These are phyloP conservation scores for Aurelia aurita DNA, from an alignment of 30 jellyfish, hydroid and myxozoan species.

Conservation along the genomic window DNA sequence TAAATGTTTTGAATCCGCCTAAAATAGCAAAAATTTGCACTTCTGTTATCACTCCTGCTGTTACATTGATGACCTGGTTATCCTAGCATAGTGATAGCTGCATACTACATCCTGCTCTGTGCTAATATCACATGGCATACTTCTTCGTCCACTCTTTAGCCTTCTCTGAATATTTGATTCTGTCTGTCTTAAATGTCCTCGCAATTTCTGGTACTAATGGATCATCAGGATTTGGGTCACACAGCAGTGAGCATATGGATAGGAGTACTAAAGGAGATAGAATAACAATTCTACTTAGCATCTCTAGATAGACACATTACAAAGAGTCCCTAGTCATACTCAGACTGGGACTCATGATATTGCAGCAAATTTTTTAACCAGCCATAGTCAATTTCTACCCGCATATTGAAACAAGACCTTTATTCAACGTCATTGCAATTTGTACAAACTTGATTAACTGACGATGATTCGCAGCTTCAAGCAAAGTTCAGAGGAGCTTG, in stretches of 20 bases:
- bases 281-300: no score
- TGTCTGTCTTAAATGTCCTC: slow-evolving; percentile 76
- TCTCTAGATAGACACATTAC: no score
- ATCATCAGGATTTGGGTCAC: slow-evolving; percentile 99
- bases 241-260: slow-evolving; percentile 96
- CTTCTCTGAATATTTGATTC: slow-evolving; percentile 62
- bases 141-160: slow-evolving; percentile 96
- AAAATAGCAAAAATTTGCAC: slow-evolving; percentile 28
- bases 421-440: no score
- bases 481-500: no score
- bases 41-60: slow-evolving; percentile 22
- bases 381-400: no score
- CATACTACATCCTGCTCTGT: slow-evolving; percentile 10
- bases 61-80: slow-evolving; percentile 1
- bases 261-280: slow-evolving; percentile 65
- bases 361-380: no score
- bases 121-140: slow-evolving; percentile 84
- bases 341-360: no score
- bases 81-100: slow-evolving; percentile 11
- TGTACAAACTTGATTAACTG: no score
- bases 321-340: no score
- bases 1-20: slow-evolving; percentile 37
- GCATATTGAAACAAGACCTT: no score
- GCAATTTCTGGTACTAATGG: slow-evolving; percentile 99
- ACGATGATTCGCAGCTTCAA: no score